These are phyloP conservation scores for Mustela erminea DNA, from an alignment of 2,797 vertebrate species.

Conservation along the genomic window DNA sequence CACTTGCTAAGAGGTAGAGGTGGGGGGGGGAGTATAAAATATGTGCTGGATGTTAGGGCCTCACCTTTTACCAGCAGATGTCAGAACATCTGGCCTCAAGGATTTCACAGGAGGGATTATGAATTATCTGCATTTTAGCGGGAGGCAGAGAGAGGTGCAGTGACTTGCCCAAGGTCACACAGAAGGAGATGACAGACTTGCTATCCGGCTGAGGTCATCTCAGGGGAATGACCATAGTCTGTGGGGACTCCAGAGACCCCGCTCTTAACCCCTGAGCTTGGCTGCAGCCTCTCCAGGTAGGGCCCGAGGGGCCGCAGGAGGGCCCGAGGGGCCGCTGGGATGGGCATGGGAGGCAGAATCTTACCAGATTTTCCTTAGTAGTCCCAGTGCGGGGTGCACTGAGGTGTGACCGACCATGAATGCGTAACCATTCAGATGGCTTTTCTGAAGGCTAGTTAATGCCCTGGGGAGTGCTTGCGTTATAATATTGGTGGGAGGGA, in stretches of 20 bases:
- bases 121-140: background rate
- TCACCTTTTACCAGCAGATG: background rate
- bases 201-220: background rate
- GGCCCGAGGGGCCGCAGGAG: background rate
- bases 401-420: background rate
- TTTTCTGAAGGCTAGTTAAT: background rate
- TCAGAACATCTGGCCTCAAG: background rate
- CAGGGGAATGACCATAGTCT: too few species aligned
- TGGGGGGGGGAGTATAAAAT: background rate
- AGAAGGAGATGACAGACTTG: background rate
- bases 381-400: rapidly evolving
- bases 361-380: background rate
- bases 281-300: background rate
- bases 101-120: background rate
- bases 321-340: background rate
- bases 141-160: background rate
- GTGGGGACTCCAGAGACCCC: too few species aligned
- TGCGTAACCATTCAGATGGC: background rate
- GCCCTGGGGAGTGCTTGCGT: rapidly evolving
- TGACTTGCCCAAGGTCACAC: background rate
- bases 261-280: background rate
- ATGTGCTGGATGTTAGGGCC: background rate
- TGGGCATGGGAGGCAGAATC: background rate
- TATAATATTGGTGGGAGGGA: background rate
- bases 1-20: background rate